These are phyloP conservation scores for Pseudochirops corinnae DNA, from an alignment of 2,797 vertebrate genomes.

Conservation along the genomic window DNA sequence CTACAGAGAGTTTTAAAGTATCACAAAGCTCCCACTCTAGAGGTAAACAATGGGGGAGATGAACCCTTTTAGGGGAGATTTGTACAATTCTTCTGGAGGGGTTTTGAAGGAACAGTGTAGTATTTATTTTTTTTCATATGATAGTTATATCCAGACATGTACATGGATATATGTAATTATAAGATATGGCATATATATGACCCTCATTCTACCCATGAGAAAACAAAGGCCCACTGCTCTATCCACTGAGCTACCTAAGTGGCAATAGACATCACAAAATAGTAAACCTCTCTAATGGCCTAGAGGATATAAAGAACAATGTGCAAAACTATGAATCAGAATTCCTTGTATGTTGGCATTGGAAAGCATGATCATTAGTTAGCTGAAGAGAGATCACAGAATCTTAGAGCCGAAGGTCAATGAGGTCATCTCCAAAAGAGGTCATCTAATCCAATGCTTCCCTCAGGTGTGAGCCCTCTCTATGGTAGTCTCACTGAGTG, in stretches of 20 bases:
- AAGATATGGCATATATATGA: not conserved
- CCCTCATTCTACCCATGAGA: not conserved
- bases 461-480: not conserved
- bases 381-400: not conserved
- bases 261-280: not conserved
- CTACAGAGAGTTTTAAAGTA: slow-evolving; percentile 10
- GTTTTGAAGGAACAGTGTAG: not conserved
- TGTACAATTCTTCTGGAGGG: not conserved
- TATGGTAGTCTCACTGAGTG: not conserved
- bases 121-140: not conserved
- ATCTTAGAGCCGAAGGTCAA: not conserved
- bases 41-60: slow-evolving; percentile 16
- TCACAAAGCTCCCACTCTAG: slow-evolving; percentile 23
- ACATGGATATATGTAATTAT: not conserved
- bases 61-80: not conserved
- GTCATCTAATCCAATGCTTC: not conserved
- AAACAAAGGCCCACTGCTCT: not conserved
- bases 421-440: not conserved
- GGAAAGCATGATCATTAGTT: slow-evolving; percentile 22
- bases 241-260: not conserved
- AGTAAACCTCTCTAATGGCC: not conserved
- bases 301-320: not conserved
- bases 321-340: not conserved
- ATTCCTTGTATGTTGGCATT: not conserved
- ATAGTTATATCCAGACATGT: not conserved